Conservation (phyloP, 2,888 invertebrate genomes). For the Melanostoma scalare region DNA sequence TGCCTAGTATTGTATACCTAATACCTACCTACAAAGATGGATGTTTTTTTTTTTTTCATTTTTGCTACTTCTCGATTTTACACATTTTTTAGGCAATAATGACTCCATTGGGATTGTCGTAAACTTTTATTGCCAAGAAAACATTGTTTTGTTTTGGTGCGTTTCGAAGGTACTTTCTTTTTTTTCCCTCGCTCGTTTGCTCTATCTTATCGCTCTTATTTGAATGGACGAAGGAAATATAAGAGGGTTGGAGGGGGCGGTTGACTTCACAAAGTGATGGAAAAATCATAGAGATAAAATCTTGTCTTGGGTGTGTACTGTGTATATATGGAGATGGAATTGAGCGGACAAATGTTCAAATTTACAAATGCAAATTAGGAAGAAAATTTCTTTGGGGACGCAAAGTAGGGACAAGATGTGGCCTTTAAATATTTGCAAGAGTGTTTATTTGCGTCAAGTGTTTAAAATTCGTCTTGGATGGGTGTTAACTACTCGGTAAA, state of each 20-base stretch:
- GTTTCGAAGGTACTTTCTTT: conserved; percentile 1
- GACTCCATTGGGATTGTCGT: conserved; percentile 73
- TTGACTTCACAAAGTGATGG: conserved; percentile 9
- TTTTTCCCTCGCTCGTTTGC: not conserved
- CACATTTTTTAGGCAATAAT: conserved; percentile 72
- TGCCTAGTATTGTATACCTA: not conserved
- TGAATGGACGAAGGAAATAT: not conserved
- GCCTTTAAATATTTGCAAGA: conserved; percentile 70
- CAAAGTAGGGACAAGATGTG: conserved; percentile 50
- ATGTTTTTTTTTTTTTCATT: conserved; percentile 31
- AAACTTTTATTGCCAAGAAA: conserved; percentile 71
- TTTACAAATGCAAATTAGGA: conserved; percentile 71
- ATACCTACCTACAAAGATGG: too few relatives aligned
- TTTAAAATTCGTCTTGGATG: conserved; percentile 72
- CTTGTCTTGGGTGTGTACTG: conserved; percentile 5
- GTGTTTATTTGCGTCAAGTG: conserved; percentile 71
- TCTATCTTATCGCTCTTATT: conserved; percentile 41
- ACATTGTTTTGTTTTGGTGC: conserved; percentile 64
- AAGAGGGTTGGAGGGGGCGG: not conserved
- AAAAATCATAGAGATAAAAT: conserved; percentile 50
- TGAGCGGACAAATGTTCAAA: conserved; percentile 61
- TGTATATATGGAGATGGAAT: not conserved
- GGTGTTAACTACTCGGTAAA: conserved; percentile 73
- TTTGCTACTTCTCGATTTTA: conserved; percentile 67
- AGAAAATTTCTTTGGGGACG: conserved; percentile 58